Evolutionary conservation across 1,140 invertebrate species (phyloP).

Genomic region (Ostrea edulis): DNA sequence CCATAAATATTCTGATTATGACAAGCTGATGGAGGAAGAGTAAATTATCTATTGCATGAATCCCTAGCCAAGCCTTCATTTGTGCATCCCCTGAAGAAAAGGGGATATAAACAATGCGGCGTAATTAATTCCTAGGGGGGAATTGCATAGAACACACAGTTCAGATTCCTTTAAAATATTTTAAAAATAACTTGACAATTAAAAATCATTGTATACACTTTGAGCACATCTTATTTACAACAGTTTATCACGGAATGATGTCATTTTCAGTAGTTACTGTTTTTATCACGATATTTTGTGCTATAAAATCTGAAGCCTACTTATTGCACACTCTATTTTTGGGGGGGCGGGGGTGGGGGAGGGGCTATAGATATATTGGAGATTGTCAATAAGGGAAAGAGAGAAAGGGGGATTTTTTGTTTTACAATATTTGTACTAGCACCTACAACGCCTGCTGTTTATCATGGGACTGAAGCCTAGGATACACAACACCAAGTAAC

Average conservation of each 20-base stretch:
- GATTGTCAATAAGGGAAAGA: slow-evolving; percentile 4
- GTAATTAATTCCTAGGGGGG: background rate
- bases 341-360: background rate
- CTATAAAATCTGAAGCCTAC: background rate
- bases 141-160: slow-evolving; percentile 10
- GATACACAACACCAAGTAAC: slow-evolving; percentile 12
- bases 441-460: slow-evolving; percentile 14
- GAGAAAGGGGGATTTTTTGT: background rate
- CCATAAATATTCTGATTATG: background rate
- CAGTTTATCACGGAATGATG: background rate
- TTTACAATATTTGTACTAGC: background rate
- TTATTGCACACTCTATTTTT: background rate
- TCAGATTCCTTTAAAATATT: background rate
- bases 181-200: background rate
- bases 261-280: slow-evolving; percentile 1
- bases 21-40: background rate
- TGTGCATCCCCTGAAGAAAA: background rate
- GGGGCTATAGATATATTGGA: background rate
- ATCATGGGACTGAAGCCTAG: background rate
- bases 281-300: background rate
- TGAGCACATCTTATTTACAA: slow-evolving; percentile 12
- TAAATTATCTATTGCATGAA: background rate
- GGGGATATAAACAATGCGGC: background rate
- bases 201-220: background rate
- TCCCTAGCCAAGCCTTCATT: background rate